Conservation (phyloP, 2,888 invertebrate species). For the Sminthurides aquaticus region DNA sequence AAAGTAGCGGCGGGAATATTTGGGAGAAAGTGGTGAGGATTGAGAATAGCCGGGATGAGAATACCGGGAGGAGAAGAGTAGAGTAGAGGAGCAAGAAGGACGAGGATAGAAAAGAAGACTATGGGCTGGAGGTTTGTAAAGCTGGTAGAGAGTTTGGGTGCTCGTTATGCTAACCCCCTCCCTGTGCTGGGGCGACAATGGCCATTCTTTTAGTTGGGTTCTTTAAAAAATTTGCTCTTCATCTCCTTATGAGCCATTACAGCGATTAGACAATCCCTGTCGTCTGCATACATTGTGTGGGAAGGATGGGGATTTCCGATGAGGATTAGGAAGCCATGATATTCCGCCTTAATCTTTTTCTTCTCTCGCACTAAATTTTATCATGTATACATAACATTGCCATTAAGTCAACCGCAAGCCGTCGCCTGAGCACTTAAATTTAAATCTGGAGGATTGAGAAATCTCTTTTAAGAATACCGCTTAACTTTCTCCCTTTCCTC, state of each 20-base stretch:
- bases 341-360: conserved; percentile 25
- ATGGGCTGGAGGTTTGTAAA: neutral
- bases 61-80: no score
- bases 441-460: conserved; percentile 13
- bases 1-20: conserved; percentile 2
- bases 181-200: conserved; percentile 4
- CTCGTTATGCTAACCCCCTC: conserved; percentile 16
- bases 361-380: conserved; percentile 19
- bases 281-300: conserved; percentile 12
- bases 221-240: conserved; percentile 27
- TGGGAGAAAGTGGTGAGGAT: no score
- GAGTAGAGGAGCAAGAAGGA: no score
- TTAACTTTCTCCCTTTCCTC: neutral
- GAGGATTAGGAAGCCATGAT: conserved; percentile 25
- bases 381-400: conserved; percentile 12
- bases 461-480: no score
- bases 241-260: conserved; percentile 38
- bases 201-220: conserved; percentile 9
- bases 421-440: conserved; percentile 20
- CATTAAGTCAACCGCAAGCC: conserved; percentile 22
- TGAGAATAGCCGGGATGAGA: no score
- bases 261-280: conserved; percentile 33
- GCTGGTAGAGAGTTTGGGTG: conserved; percentile 9
- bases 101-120: no score
- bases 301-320: conserved; percentile 17